Evolutionary conservation across 2,888 invertebrate genomes (phyloP), one percentile per base, ranked within the genome.

Genomic region (Chymomyza amoena): DNA sequence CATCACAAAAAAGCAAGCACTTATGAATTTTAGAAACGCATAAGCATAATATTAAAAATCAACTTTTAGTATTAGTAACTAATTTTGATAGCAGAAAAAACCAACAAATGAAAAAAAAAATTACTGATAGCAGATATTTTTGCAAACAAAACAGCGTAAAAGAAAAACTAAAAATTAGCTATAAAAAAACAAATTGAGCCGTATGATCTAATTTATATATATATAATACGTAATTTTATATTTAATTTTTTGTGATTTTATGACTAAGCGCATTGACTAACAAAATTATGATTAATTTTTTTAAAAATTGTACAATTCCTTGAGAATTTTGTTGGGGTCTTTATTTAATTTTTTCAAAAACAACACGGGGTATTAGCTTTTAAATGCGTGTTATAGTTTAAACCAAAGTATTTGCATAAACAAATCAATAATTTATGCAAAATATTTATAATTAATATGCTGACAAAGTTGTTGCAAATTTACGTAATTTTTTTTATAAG

Each of bases 181-280:
- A 39, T 10, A 45, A 39, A 45, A 39, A 59, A 59, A 25, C n/a
- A n/a, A n/a, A n/a, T n/a, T 13, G n/a, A 59, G 15, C 18, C 36
- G 59, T 45, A 45, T 54, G 54, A 54, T 4, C 20, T 25, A 54
- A 54, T 54, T 54, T 54, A 54, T 54, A 6, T 54, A 6, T 54
- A 54, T 16, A 10, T 16, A n/a, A 54, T 5, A 18, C 54, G 4
- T 18, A 18, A 54, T 18, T n/a, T 54, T 61, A 70, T 84, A 71
- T 75, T 78, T 75, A 87, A 76, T 78, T 83, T 83, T 85, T 87
- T 83, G 83, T 83, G 83, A 83, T 83, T 85, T 83, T 83, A 83
- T 72, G 75, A 73, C 67, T 80, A 85, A 76, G 36, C 60, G 25
- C 60, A 60, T 45, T 28, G 61, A 7, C 7, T 32, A 32, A 32